Percentiles rank a stretch among this genome's conserved stretches.
These are phyloP conservation scores for Myotis davidii DNA, from an alignment of 2,113 vertebrate genomes.

Conservation along the genomic window DNA sequence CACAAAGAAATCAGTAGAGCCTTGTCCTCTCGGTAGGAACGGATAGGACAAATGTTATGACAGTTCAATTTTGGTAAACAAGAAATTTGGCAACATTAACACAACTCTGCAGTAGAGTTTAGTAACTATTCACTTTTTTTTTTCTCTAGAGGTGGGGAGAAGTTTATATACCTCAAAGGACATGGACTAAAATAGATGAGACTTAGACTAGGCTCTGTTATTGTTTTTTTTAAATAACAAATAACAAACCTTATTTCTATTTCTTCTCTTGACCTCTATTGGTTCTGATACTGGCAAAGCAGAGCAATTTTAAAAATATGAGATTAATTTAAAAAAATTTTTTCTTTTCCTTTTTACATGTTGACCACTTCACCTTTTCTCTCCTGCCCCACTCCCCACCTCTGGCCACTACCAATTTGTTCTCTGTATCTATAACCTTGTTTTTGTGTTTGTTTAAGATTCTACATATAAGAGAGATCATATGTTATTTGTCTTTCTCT, in stretches of 20 bases:
- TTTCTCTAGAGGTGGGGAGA: neutral
- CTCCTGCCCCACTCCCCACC: neutral
- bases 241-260: neutral
- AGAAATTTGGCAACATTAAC: neutral
- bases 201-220: constrained; percentile 23
- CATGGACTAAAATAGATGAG: constrained; percentile 13
- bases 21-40: neutral
- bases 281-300: neutral
- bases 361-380: neutral
- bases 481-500: neutral
- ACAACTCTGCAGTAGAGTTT: neutral
- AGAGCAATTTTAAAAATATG: neutral
- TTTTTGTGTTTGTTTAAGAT: neutral
- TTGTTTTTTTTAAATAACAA: neutral
- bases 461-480: neutral
- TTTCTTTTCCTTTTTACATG: neutral
- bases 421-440: neutral
- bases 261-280: neutral
- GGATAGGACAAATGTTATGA: constrained; percentile 12
- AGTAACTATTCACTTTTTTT: neutral
- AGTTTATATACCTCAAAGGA: constrained; percentile 53
- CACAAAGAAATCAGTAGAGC: constrained; percentile 23
- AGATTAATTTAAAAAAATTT: neutral
- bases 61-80: constrained; percentile 48
- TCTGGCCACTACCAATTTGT: neutral